Percentiles rank a stretch among this genome's conserved stretches.
phyloP scores from a whole-genome alignment of 1,140 invertebrate genomes.

The Hesperophylax magnus region DNA sequence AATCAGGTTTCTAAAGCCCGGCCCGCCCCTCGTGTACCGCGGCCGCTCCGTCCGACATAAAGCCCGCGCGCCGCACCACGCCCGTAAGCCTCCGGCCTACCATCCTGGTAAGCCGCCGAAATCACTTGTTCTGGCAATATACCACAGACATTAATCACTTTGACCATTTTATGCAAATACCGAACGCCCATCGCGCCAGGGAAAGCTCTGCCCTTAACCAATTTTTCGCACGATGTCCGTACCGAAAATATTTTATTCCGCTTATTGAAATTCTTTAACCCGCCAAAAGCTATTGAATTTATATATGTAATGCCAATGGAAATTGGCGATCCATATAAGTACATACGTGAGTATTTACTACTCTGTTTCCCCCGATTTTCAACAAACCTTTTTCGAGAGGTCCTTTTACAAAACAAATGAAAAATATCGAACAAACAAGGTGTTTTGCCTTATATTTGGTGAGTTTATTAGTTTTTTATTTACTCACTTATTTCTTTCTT shows the following conservation, averaged over 20 bases:
- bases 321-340: neutral
- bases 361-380: neutral
- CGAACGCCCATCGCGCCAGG: conserved; percentile 17
- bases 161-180: conserved; percentile 42
- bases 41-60: neutral
- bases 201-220: neutral
- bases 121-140: conserved; percentile 40
- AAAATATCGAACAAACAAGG: no score
- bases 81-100: neutral
- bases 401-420: no score
- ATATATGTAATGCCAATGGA: neutral
- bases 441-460: no score
- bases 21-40: neutral
- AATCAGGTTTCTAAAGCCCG: conserved; percentile 26
- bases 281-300: neutral
- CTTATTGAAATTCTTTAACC: conserved; percentile 10
- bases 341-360: no score
- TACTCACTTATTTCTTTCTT: no score
- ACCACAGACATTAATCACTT: conserved; percentile 36
- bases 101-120: conserved; percentile 32
- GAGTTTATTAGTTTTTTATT: no score
- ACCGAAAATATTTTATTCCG: conserved; percentile 3
- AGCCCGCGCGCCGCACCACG: neutral
- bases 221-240: conserved; percentile 1
- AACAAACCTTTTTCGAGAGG: neutral